Evolutionary conservation across 2,888 invertebrate genomes (phyloP), one percentile per base, ranked within the genome.

Genomic region (Aspidiotus destructor): DNA sequence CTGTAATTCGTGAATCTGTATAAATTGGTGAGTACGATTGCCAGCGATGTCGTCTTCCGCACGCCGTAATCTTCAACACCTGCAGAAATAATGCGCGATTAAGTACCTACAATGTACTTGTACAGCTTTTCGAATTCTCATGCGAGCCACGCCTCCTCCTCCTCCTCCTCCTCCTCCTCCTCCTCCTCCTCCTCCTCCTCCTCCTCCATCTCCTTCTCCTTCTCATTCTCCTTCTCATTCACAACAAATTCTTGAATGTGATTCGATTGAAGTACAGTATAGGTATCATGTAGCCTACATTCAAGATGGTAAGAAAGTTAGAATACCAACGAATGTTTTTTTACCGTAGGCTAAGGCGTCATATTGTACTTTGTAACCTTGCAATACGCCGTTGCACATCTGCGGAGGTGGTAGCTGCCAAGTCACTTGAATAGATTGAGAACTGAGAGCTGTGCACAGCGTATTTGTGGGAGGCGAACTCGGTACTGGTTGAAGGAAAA

Each of bases 1-100:
- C 88, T 89, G 77, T 90, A 90, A 78, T 90, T 91, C 44, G 89
- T 86, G 76, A 82, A 89, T 75, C 86, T 87, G 74, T 85, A 82
- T 71, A 91, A 79, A 6, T 85, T 84, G 0, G 85, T 84, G 41
- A 89, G 79, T 64, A 87, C 86, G 1, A 85, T 84, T 52, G 85
- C 86, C 70, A 86, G 77, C 0, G 85, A 85, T 28, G 85, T 85
- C 0, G 87, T 87, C 76, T 86, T 86, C 41, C 85, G 80, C 8
- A 72, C 72, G 44, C 75, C 75, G 8, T 73, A 70, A 11, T 73
- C 73, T 48, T 74, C 74, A 40, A 67, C 62, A 7, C 69, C 72
- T 70, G 54, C 16, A 11, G 17, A 11, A 48, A 63, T 15, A 10
- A 63, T 8, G n/a, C 7, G 11, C 7, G n/a, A 41, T 44, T 54